Percentiles rank a stretch among this genome's conserved stretches.
Evolutionary conservation across 1,140 invertebrate genomes (phyloP).

Genomic region (Pogonus chalceus): DNA sequence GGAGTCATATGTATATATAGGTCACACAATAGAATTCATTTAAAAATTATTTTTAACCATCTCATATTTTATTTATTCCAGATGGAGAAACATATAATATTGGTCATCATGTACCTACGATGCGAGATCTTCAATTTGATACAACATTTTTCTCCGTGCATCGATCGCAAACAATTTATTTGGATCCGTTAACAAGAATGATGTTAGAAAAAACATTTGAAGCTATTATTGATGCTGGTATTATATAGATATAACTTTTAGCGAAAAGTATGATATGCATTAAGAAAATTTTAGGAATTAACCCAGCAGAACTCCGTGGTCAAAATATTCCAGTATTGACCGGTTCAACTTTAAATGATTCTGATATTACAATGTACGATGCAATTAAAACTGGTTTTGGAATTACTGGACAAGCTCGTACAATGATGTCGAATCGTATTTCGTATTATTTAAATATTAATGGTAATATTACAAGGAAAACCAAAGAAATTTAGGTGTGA

Average conservation of each 20-base stretch:
- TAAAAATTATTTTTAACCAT: no score
- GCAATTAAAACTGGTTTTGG: conserved; percentile 43
- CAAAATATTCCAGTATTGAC: conserved; percentile 58
- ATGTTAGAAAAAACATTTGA: conserved; percentile 36
- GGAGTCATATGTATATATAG: no score
- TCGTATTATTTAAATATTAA: conserved; percentile 54
- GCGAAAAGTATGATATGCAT: conserved; percentile 18
- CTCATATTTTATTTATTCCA: not conserved
- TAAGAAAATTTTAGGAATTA: conserved; percentile 43
- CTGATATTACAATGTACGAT: conserved; percentile 34
- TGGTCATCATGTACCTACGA: not conserved
- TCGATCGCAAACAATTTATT: conserved; percentile 31
- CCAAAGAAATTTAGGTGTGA: not conserved
- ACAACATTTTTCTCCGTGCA: conserved; percentile 38
- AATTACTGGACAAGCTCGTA: conserved; percentile 52
- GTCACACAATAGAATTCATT: no score
- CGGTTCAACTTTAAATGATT: conserved; percentile 51
- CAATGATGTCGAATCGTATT: conserved; percentile 58
- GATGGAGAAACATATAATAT: not conserved
- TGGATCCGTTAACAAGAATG: conserved; percentile 37
- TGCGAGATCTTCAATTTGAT: conserved; percentile 30
- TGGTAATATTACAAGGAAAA: conserved; percentile 30
- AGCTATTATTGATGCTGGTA: conserved; percentile 39
- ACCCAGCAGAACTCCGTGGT: conserved; percentile 47
- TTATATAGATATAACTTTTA: not conserved